Conservation (phyloP, 2,113 vertebrate genomes). For the Trogon surrucura region DNA sequence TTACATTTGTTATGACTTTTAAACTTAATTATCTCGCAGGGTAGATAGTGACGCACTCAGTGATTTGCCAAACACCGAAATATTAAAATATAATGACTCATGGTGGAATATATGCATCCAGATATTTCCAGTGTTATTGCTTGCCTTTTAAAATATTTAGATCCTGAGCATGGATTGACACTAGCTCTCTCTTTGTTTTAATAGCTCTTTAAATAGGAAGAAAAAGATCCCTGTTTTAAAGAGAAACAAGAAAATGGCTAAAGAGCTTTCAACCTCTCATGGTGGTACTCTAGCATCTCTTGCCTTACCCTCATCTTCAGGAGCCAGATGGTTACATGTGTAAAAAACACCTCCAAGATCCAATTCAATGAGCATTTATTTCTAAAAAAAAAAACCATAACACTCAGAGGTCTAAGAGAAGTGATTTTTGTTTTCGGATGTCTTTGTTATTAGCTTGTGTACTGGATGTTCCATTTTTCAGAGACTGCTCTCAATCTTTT, state of each 20-base stretch:
- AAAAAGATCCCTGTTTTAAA: neutral
- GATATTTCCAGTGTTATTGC: constrained; percentile 30
- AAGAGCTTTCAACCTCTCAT: neutral
- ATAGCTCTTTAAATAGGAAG: neutral
- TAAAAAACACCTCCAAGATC: neutral
- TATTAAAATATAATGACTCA: constrained; percentile 55
- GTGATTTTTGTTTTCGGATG: neutral
- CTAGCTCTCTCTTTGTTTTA: neutral
- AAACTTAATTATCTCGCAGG: constrained; percentile 58
- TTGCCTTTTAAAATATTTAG: constrained; percentile 59
- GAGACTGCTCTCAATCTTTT: neutral
- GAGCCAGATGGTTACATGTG: neutral
- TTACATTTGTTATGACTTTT: constrained; percentile 61
- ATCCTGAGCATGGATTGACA: neutral
- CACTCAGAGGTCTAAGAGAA: neutral
- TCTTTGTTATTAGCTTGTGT: neutral
- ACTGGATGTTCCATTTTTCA: neutral
- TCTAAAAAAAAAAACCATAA: neutral
- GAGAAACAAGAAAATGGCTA: neutral
- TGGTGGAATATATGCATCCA: constrained; percentile 30
- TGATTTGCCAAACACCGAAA: neutral
- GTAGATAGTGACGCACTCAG: constrained; percentile 5
- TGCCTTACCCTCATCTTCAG: neutral
- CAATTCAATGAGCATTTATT: neutral
- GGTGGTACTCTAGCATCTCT: neutral